phyloP scores from a whole-genome alignment of 2,113 vertebrate species.

The Chaetodon trifascialis region DNA sequence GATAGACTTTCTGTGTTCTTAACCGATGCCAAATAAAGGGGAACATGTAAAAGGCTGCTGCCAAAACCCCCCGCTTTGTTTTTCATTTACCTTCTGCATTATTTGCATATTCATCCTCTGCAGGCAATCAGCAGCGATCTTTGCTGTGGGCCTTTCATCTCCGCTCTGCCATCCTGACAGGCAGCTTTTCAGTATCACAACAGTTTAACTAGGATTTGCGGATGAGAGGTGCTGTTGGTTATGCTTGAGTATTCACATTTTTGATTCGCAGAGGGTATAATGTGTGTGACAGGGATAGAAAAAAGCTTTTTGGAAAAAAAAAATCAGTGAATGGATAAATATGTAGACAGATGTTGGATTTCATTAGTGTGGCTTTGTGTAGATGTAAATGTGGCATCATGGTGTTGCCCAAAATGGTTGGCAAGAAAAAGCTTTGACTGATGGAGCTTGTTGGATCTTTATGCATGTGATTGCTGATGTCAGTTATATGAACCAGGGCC shows the following conservation, averaged over 20 bases:
- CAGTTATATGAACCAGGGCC: conserved; percentile 27
- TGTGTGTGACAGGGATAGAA: conserved; percentile 53
- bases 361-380: conserved; percentile 45
- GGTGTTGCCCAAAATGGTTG: conserved; percentile 37
- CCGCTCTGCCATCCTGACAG: conserved; percentile 66
- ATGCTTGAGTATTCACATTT: conserved; percentile 46
- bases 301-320: conserved; percentile 33
- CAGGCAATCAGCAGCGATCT: conserved; percentile 77
- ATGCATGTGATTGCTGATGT: conserved; percentile 55
- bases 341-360: conserved; percentile 34
- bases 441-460: conserved; percentile 44
- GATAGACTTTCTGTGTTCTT: conserved; percentile 67
- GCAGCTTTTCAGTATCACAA: conserved; percentile 72
- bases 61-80: conserved; percentile 78
- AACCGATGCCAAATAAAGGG: conserved; percentile 77
- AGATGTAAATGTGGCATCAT: conserved; percentile 47
- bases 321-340: conserved; percentile 48
- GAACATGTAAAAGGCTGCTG: conserved; percentile 69
- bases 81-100: conserved; percentile 79
- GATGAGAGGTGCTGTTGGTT: conserved; percentile 56
- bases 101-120: conserved; percentile 82
- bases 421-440: conserved; percentile 33
- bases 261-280: conserved; percentile 58
- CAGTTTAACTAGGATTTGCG: conserved; percentile 68
- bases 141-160: conserved; percentile 71